Conservation (phyloP, 2,888 invertebrate species). For the Harpalus rufipes region DNA sequence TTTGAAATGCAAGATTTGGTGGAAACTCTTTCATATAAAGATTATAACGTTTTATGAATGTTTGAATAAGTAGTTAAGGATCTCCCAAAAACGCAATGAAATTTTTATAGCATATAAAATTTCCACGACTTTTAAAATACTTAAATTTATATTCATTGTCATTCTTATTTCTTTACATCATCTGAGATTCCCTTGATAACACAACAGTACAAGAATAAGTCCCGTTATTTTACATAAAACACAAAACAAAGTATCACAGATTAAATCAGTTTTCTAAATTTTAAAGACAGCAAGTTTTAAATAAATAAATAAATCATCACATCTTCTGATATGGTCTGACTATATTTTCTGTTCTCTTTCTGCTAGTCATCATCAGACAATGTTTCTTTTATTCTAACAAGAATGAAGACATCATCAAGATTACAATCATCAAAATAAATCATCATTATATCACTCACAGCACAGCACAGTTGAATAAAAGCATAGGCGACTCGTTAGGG, state of each 20-base stretch:
- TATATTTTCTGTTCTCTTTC: no score
- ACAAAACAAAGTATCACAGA: not conserved
- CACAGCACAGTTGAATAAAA: not conserved
- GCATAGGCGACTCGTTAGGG: slow-evolving; percentile 48
- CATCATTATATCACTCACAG: slow-evolving; percentile 19
- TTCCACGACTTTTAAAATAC: slow-evolving; percentile 37
- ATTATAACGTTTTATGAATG: slow-evolving; percentile 24
- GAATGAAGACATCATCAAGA: slow-evolving; percentile 22
- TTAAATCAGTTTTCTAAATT: not conserved
- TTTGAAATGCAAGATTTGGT: not conserved
- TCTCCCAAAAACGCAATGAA: slow-evolving; percentile 34
- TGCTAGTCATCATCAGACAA: not conserved
- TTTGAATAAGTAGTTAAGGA: slow-evolving; percentile 41
- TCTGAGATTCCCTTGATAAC: slow-evolving; percentile 14
- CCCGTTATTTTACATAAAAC: not conserved
- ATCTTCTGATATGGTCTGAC: no score
- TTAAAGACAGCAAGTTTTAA: not conserved
- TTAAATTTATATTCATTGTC: slow-evolving; percentile 34
- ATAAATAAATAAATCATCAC: no score
- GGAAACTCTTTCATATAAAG: slow-evolving; percentile 14
- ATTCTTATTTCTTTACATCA: slow-evolving; percentile 29
- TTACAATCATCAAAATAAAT: slow-evolving; percentile 42
- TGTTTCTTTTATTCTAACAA: slow-evolving; percentile 3
- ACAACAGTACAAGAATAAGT: not conserved
- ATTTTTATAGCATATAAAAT: slow-evolving; percentile 40